These are phyloP conservation scores for Myotis davidii DNA, from an alignment of 2,113 vertebrate genomes.

Conservation along the genomic window DNA sequence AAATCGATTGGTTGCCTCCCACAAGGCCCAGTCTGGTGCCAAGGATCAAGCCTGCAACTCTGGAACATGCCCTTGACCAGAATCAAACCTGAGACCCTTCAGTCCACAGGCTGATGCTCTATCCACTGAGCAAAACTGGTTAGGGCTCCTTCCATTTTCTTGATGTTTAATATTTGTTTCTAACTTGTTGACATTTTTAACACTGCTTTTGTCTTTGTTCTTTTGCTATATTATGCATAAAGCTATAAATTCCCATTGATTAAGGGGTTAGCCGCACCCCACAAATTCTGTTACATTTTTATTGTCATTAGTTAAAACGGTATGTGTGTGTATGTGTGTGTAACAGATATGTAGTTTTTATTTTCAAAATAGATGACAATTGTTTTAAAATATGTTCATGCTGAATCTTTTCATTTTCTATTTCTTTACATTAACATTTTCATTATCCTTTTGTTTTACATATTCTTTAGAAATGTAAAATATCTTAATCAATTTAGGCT, in stretches of 20 bases:
- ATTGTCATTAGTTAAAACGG: neutral
- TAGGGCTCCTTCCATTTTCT: neutral
- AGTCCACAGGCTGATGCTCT: too few relatives aligned
- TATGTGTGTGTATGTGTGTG: neutral
- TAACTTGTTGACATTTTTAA: neutral
- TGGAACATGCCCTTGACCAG: too few relatives aligned
- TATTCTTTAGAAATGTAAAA: neutral
- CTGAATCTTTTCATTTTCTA: neutral
- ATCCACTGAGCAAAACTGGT: too few relatives aligned
- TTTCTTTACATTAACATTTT: neutral
- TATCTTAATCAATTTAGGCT: neutral
- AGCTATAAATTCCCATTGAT: too few relatives aligned
- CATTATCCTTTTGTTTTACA: neutral
- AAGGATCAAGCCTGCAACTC: too few relatives aligned
- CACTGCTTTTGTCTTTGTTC: neutral
- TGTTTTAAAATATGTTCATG: neutral
- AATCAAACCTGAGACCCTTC: too few relatives aligned
- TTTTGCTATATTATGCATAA: neutral
- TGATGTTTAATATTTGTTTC: neutral
- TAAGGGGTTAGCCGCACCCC: neutral
- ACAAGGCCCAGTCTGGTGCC: too few relatives aligned
- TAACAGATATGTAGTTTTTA: neutral
- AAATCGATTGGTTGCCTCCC: too few relatives aligned
- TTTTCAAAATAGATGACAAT: neutral
- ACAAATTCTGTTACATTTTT: neutral